Evolutionary conservation across 2,797 vertebrate genomes (phyloP), one percentile per base, ranked within the genome.

Genomic region (Pipistrellus pygmaeus): DNA sequence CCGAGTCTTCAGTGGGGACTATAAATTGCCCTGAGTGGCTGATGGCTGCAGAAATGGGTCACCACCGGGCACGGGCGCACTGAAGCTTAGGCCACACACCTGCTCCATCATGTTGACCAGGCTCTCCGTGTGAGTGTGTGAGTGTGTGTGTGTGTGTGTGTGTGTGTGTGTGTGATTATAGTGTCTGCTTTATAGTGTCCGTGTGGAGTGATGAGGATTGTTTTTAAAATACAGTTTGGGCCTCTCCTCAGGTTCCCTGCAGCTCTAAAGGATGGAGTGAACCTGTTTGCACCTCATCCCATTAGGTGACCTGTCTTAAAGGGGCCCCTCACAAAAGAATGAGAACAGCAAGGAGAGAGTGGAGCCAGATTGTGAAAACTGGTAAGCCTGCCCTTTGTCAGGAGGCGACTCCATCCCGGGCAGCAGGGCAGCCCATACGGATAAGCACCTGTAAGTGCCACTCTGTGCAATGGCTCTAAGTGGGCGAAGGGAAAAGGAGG

Each of bases 1-100:
- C 46, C 41, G 18, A 57, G 25, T 17, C 32, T 73, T 53, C 10
- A 38, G 38, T 21, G 20, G 17, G 25, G 20, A 18, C 18, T 9
- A 8, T 48, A 38, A 15, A 35, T 0, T 11, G 41, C 2, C 2
- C 1, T 0, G 6, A 18, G 11, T 1, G 5, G 15, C 27, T 55
- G 35, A 12, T 53, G 2, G 20, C 46, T 68, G 6, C n/a, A 30
- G 41, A 11, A 77, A 68, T 2, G 13, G 25, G 21, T 2, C 6
- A 6, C 3, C 25, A 15, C 3, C 13, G 23, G 48, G 35, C 18
- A 2, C 3, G 1, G 57, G 8, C 1, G 0, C 64, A 18, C 15
- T 2, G 6, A 30, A 27, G 30, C 66, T 60, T 6, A 64, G 41
- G 10, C 25, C 3, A 18, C 27, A 25, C 27, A 20, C n/a, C 8